Base-by-base conservation (phyloP, 1,140 invertebrate genomes). In the Pygmarrhopalites habei region DNA sequence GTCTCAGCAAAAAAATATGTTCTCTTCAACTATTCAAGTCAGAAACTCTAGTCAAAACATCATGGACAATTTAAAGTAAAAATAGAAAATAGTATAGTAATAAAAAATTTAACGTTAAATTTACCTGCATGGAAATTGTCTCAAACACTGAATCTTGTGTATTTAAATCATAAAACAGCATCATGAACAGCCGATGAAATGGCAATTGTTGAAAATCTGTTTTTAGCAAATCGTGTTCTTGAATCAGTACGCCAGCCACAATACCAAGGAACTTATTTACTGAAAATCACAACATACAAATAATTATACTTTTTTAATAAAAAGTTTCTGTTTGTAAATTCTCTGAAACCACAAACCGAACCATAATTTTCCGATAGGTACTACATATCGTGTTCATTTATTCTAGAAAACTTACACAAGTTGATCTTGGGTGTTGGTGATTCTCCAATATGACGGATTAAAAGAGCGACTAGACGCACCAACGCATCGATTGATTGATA, bases 111-210 rank as follows among this genome's bases (percentile, higher is more conserved):
- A n/a, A n/a, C 51, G 25, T 12, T n/a, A 7, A 12, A 21, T 7
- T 69, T 74, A 82, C 81, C 77, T 95, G 91, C 73, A 87, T 92
- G 74, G 91, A 92, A 65, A 97, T 92, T 49, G 87, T 85, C 77
- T 96, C 93, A 23, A 98, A 78, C 29, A 95, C 86, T 1, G 88
- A 87, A 75, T 99, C 95, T 2, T 90, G 88, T 53, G 88, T 85
- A 75, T 94, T 98, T 58, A 99, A 82, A 74, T 99, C 96, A 47
- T 98, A 84, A 75, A 98, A 98, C 1, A 99, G 81, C 84, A 96
- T 96, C 47, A 98, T 91, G 59, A 99, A 91, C 62, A 99, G 92
- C 26, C 97, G 81, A 73, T 98, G 95, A 78, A 98, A 99, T 0
- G 96, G 93, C 58, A 99, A 78, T 75, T 98, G 94, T 72, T 98